These are phyloP conservation scores for Eleutherodactylus coqui DNA, from an alignment of 2,797 vertebrate genomes.

Conservation along the genomic window DNA sequence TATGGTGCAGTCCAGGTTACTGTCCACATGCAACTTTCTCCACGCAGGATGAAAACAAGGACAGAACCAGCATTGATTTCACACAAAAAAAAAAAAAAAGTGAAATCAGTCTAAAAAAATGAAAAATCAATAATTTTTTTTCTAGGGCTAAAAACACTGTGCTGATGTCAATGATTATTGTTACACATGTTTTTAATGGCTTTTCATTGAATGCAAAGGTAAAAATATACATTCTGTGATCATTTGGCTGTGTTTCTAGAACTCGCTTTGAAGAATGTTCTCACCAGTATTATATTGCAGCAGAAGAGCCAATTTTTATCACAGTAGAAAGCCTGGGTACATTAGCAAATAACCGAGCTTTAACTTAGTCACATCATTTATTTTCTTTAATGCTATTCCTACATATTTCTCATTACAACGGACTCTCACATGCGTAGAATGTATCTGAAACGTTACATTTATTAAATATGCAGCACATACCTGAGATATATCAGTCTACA, in stretches of 20 bases:
- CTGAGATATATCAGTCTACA: background rate
- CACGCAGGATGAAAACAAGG: no score
- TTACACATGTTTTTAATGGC: background rate
- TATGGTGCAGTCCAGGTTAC: no score
- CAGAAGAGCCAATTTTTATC: conserved; percentile 47
- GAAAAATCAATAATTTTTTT: no score
- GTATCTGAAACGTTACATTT: background rate
- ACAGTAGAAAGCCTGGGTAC: conserved; percentile 40
- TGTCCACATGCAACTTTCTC: no score
- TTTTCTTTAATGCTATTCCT: conserved; percentile 29
- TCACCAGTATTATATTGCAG: conserved; percentile 61
- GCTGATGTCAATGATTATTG: background rate
- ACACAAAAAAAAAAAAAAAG: no score
- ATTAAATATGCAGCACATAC: background rate
- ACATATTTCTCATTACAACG: background rate
- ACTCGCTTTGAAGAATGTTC: conserved; percentile 49
- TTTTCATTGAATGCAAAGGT: conserved; percentile 34
- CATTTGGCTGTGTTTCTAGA: conserved; percentile 34
- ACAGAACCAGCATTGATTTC: no score
- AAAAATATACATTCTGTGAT: conserved; percentile 46
- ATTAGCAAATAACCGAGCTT: conserved; percentile 37
- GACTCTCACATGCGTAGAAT: conserved; percentile 4
- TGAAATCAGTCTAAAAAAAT: no score
- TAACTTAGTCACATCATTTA: conserved; percentile 30
- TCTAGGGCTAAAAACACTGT: background rate